phyloP scores from a whole-genome alignment of 1,140 invertebrate genomes.

The Chironomus striatipennis region DNA sequence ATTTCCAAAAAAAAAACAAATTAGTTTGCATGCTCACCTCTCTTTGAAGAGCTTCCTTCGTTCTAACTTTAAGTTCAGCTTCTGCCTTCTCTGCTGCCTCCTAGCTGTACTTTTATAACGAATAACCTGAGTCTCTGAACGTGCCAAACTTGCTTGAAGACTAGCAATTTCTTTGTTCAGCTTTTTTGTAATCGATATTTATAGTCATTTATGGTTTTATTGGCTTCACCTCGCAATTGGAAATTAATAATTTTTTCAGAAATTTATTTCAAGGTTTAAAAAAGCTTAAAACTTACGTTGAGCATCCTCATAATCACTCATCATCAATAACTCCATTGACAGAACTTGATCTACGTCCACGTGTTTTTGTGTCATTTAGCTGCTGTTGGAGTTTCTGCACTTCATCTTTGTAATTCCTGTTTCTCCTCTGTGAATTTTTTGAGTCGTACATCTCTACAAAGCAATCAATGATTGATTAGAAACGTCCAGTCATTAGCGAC shows the following conservation, averaged over 20 bases:
- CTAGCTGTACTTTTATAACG: conserved; percentile 83
- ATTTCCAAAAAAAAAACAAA: background rate
- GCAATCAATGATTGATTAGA: conserved; percentile 24
- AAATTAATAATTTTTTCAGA: conserved; percentile 28
- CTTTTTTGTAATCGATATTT: conserved; percentile 92
- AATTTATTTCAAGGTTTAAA: background rate
- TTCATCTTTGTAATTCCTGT: conserved; percentile 64
- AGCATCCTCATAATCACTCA: conserved; percentile 37
- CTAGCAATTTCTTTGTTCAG: conserved; percentile 94
- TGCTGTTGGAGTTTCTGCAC: conserved; percentile 77
- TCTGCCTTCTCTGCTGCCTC: conserved; percentile 92
- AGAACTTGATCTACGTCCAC: conserved; percentile 30
- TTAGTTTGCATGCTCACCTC: conserved; percentile 64
- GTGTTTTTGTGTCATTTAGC: conserved; percentile 65
- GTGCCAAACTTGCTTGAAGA: conserved; percentile 78
- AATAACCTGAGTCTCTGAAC: conserved; percentile 91
- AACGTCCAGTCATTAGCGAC: conserved; percentile 8
- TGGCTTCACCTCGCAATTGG: conserved; percentile 62
- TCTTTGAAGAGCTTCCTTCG: conserved; percentile 88
- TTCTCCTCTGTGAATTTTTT: conserved; percentile 75
- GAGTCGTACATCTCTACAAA: conserved; percentile 74
- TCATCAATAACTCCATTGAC: conserved; percentile 33
- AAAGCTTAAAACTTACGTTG: conserved; percentile 36
- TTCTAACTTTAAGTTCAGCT: conserved; percentile 91
- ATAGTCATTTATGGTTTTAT: conserved; percentile 75